Base-by-base conservation (phyloP, 1,140 invertebrate species). In the Pseudobourletiella spinata region DNA sequence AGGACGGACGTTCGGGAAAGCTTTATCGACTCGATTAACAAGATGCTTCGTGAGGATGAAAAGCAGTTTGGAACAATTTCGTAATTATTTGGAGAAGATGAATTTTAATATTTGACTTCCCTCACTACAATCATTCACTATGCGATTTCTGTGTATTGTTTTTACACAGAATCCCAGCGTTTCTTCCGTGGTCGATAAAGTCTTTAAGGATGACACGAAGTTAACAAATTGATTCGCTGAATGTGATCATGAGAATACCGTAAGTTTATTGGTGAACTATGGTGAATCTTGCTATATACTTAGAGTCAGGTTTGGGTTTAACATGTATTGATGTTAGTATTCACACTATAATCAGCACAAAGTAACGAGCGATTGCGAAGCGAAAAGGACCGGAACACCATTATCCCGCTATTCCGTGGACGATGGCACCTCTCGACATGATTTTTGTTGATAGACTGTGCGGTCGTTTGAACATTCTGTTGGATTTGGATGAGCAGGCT, bases 351-450 rank as follows among this genome's bases (percentile, higher is more conserved):
- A n/a, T n/a, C n/a, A n/a, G 6, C 77, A 91, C 87, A 87, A 86
- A 46, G 86, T 94, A 66, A 91, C 89, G 8, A 90, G 87, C 70
- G 89, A 91, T 74, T 89, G 88, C 71, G 90, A 93, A 65, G 84
- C 88, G 50, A 46, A 69, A 63, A n/a, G 66, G 3, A 46, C 11
- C 28, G 67, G 67, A 29, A 46, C n/a, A n/a, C n/a, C 42, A n/a
- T 24, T 63, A 2, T 52, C 54, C 16, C 18, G 59, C 6, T 54
- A 39, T 26, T 64, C 64, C 1, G 42, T 25, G 18, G 64, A 63
- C 3, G 20, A 24, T 16, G 64, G 58, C 11, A 42, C 52, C 8
- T 55, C 44, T n/a, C 16, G 54, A 22, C 61, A 20, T 46, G 64
- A 63, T 3, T 69, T 69, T 28, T 52, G 55, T 70, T 18, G 86